Conservation (phyloP, 2,888 invertebrate species). For the Dasypolia templi region DNA sequence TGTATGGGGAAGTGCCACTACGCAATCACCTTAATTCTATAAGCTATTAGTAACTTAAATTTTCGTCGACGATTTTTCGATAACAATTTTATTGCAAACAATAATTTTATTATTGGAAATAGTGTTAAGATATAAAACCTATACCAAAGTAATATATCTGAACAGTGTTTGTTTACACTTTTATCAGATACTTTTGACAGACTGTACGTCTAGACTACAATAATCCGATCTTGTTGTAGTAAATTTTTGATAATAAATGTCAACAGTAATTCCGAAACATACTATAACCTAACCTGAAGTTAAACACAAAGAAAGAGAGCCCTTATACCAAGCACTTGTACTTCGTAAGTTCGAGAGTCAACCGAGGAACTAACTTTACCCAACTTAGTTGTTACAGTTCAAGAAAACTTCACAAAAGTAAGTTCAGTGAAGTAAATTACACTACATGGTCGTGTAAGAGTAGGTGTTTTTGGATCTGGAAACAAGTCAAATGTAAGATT, state of each 20-base stretch:
- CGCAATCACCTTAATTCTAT: too few relatives aligned
- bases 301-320: conserved; percentile 23
- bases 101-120: too few relatives aligned
- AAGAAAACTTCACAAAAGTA: conserved; percentile 38
- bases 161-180: too few relatives aligned
- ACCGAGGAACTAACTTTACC: conserved; percentile 36
- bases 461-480: conserved; percentile 17
- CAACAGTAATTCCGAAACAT: background rate
- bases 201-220: background rate
- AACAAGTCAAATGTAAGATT: conserved; percentile 2
- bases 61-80: too few relatives aligned
- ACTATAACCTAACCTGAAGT: background rate
- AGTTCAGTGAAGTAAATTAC: conserved; percentile 20
- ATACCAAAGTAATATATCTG: too few relatives aligned
- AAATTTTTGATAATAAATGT: background rate
- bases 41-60: too few relatives aligned
- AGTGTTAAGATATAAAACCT: too few relatives aligned
- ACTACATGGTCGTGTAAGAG: background rate
- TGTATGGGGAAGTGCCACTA: too few relatives aligned
- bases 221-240: background rate
- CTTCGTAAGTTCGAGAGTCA: conserved; percentile 44
- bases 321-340: conserved; percentile 28
- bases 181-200: too few relatives aligned
- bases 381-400: conserved; percentile 33
- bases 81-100: too few relatives aligned